Evolutionary conservation across 37 sponge, comb jelly and placozoan species (phyloP).

Genomic region (Amphimedon queenslandica): DNA sequence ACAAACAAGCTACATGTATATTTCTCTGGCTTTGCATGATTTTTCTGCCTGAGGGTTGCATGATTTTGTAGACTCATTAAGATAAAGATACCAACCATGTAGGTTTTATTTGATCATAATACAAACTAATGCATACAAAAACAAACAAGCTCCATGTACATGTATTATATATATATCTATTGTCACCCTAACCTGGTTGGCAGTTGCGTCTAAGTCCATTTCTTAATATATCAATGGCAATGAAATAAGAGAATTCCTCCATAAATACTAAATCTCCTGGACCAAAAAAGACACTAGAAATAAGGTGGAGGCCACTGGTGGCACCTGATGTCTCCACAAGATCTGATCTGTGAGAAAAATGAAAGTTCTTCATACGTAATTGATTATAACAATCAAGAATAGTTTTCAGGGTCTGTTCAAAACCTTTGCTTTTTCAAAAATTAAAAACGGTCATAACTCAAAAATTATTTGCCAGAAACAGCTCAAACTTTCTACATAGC

Average conservation of each 20-base stretch:
- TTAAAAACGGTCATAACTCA: too few species aligned
- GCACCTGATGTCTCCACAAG: conserved; percentile 71
- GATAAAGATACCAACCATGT: too few species aligned
- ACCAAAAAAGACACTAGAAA: conserved; percentile 44
- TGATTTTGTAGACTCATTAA: too few species aligned
- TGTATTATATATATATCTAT: background rate
- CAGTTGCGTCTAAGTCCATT: conserved; percentile 23
- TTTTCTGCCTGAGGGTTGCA: too few species aligned
- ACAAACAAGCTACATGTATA: background rate
- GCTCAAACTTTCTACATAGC: too few species aligned
- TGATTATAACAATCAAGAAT: background rate
- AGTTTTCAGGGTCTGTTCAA: background rate
- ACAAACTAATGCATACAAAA: too few species aligned
- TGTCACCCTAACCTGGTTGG: conserved; percentile 16
- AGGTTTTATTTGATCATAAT: too few species aligned
- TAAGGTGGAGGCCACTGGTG: conserved; percentile 41
- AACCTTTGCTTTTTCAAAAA: too few species aligned
- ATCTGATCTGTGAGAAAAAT: conserved; percentile 38
- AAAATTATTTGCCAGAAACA: too few species aligned
- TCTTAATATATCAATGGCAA: conserved; percentile 40
- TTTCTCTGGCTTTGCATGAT: background rate
- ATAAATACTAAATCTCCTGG: conserved; percentile 71
- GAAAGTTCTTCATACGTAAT: background rate
- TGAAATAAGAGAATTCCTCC: conserved; percentile 66
- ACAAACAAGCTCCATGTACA: too few species aligned